Evolutionary conservation across 2,797 vertebrate species (phyloP).

Genomic region (Numenius phaeopus): DNA sequence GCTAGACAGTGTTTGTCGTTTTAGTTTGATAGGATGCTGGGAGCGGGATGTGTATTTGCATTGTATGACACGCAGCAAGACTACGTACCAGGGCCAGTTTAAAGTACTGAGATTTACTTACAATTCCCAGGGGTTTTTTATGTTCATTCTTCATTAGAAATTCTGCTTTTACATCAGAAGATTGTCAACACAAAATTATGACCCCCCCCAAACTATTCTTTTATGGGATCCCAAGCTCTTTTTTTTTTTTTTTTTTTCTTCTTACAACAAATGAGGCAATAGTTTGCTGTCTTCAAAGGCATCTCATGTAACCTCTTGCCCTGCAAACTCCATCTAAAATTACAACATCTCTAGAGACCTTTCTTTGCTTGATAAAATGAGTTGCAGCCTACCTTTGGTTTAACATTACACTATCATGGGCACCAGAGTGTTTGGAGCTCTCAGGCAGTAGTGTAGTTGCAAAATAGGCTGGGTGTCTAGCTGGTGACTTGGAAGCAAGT

Average conservation of each 20-base stretch:
- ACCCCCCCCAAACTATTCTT: not conserved
- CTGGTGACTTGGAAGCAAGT: not conserved
- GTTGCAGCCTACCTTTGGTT: not conserved
- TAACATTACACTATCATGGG: not conserved
- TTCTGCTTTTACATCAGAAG: not conserved
- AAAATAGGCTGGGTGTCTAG: not conserved
- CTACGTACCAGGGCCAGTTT: not conserved
- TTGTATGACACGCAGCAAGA: not conserved
- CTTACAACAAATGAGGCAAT: not conserved
- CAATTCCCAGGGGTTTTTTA: not conserved
- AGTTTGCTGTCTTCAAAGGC: not conserved
- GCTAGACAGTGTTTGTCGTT: not conserved
- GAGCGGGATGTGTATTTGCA: not conserved
- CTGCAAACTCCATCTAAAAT: not conserved
- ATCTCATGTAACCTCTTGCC: not conserved
- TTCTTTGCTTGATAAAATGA: not conserved
- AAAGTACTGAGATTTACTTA: conserved; percentile 2
- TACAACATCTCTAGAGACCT: not conserved
- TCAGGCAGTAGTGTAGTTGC: not conserved
- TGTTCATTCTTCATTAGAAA: conserved; percentile 1
- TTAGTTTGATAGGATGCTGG: not conserved
- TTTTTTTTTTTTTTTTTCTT: not conserved
- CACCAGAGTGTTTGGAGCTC: not conserved
- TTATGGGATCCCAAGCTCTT: not conserved
- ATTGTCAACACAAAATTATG: conserved; percentile 2